A percentile compares a stretch with the other conserved stretches of the same genome.
phyloP scores from a whole-genome alignment of 2,113 vertebrate species.

The Uropsilus gracilis region DNA sequence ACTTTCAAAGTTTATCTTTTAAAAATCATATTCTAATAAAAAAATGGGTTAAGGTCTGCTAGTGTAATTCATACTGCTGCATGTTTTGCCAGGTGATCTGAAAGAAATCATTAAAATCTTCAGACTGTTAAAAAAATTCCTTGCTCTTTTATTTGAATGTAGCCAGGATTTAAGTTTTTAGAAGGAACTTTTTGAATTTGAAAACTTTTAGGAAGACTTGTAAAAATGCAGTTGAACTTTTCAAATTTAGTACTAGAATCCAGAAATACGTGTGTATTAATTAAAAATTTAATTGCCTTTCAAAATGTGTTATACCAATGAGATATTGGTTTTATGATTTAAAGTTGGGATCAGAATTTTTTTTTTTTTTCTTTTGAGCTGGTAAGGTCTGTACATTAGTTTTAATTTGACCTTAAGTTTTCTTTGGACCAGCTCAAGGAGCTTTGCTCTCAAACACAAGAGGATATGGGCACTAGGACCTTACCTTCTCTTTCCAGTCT shows the following conservation, averaged over 20 bases:
- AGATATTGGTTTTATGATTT: constrained; percentile 25
- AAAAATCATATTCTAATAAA: neutral
- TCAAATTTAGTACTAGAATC: neutral
- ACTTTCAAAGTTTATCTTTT: neutral
- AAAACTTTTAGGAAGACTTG: neutral
- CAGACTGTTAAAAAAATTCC: neutral
- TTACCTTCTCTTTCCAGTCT: neutral
- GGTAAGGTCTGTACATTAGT: neutral
- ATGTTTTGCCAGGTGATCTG: neutral
- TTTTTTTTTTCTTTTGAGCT: neutral
- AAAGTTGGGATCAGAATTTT: neutral
- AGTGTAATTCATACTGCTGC: neutral
- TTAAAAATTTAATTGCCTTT: constrained; percentile 14
- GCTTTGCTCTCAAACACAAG: neutral
- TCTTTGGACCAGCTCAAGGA: neutral
- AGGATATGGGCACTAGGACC: neutral
- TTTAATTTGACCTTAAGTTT: constrained; percentile 7
- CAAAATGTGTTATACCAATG: neutral
- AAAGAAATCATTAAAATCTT: constrained; percentile 22
- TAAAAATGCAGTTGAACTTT: neutral
- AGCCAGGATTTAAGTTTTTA: constrained; percentile 30
- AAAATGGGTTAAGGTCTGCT: neutral
- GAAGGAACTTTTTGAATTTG: constrained; percentile 41
- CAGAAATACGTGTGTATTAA: neutral
- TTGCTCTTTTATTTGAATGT: constrained; percentile 28